Conservation (phyloP, 2,797 vertebrate genomes). For the Cuculus canorus region DNA sequence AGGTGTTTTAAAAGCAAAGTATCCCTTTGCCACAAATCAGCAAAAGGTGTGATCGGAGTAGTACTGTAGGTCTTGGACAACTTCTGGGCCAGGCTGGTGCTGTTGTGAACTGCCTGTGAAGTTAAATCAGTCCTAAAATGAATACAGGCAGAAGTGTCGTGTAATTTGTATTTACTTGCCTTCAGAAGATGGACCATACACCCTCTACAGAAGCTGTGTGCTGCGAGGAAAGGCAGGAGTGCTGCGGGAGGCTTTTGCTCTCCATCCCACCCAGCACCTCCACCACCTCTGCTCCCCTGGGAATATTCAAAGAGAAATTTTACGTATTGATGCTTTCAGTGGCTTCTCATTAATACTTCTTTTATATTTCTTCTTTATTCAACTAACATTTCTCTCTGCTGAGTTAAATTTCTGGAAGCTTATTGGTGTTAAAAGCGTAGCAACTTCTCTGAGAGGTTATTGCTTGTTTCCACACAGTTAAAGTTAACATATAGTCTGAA, state of each 20-base stretch:
- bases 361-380: neutral
- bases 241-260: rapidly evolving
- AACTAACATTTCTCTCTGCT: neutral
- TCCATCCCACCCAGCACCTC: neutral
- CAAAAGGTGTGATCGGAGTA: rapidly evolving
- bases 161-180: neutral
- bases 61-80: neutral
- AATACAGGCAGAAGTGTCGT: neutral
- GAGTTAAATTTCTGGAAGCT: neutral
- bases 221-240: rapidly evolving
- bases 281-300: rapidly evolving
- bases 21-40: neutral
- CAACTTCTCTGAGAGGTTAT: neutral
- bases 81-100: neutral
- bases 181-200: rapidly evolving
- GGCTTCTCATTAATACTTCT: neutral
- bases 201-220: rapidly evolving
- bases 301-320: neutral
- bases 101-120: neutral
- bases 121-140: neutral
- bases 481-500: neutral
- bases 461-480: neutral
- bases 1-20: neutral
- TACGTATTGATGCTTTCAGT: rapidly evolving
- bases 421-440: neutral